These are phyloP conservation scores for Harpagoxenus sublaevis DNA, from an alignment of 2,888 invertebrate species.

Conservation along the genomic window DNA sequence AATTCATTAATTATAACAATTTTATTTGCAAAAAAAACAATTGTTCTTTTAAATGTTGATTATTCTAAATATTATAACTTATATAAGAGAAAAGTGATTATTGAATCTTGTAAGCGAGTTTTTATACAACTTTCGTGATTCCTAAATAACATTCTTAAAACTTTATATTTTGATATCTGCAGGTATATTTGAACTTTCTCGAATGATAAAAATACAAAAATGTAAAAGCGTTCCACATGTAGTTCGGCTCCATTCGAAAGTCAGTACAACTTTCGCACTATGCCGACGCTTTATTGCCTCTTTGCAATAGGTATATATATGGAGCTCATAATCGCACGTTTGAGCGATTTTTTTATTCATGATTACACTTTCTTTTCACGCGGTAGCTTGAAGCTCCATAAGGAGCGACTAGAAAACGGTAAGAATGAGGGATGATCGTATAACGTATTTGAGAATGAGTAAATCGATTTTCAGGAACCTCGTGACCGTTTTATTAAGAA, in stretches of 20 bases:
- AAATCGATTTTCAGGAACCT: conserved; percentile 34
- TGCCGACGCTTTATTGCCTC: not conserved
- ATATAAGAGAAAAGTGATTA: not conserved
- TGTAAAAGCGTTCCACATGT: not conserved
- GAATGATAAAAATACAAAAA: conserved; percentile 7
- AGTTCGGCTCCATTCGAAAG: not conserved
- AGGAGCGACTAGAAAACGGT: conserved; percentile 3
- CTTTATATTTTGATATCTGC: conserved; percentile 4
- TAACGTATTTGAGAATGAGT: conserved; percentile 25
- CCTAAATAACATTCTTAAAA: not conserved
- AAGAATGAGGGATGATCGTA: conserved; percentile 40
- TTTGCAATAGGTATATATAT: not conserved
- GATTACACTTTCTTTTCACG: conserved; percentile 23
- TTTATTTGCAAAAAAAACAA: not conserved
- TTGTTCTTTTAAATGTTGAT: not conserved
- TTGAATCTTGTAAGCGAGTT: not conserved
- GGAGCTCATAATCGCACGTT: conserved; percentile 19
- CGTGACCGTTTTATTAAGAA: conserved; percentile 48
- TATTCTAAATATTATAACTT: not conserved
- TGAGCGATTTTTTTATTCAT: conserved; percentile 29
- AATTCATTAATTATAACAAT: not conserved
- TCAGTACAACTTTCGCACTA: conserved; percentile 8
- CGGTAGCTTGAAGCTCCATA: conserved; percentile 8
- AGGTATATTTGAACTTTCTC: not conserved
- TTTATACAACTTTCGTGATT: not conserved